A percentile compares a stretch with the other conserved stretches of the same genome.
Conservation (phyloP, 2,797 vertebrate species). For the Merluccius polli region DNA sequence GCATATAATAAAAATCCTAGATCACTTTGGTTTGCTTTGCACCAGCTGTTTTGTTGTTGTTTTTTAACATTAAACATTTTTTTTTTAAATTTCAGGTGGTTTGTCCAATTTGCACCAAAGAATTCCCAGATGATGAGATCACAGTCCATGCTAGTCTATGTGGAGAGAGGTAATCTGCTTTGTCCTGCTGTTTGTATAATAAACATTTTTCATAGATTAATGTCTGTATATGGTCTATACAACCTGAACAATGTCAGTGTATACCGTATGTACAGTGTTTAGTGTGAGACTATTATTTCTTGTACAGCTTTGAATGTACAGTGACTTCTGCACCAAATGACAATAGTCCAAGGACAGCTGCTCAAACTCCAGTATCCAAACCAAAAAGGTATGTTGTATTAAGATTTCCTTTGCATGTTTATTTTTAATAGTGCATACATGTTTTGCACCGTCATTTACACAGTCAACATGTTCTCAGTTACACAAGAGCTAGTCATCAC, state of each 20-base stretch:
- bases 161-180: constrained; percentile 24
- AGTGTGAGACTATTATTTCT: background rate
- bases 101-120: constrained; percentile 23
- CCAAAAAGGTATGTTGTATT: constrained; percentile 3
- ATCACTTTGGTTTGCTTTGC: constrained; percentile 4
- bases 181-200: constrained; percentile 5
- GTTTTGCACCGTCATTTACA: background rate
- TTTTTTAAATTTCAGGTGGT: constrained; percentile 20
- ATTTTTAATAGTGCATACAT: background rate
- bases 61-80: constrained; percentile 10
- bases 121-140: constrained; percentile 17
- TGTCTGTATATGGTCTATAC: too few species aligned
- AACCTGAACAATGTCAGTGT: too few species aligned
- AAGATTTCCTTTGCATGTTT: background rate
- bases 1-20: background rate
- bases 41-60: background rate
- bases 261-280: background rate
- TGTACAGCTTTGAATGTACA: constrained; percentile 16
- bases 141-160: constrained; percentile 25
- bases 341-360: background rate
- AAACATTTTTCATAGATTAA: constrained; percentile 2
- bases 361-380: constrained; percentile 11
- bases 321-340: constrained; percentile 4
- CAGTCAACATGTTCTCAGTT: background rate
- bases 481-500: background rate